A percentile compares a stretch with the other conserved stretches of the same genome.
Evolutionary conservation across 2,888 invertebrate species (phyloP).

Genomic region (Octodonta nipae): DNA sequence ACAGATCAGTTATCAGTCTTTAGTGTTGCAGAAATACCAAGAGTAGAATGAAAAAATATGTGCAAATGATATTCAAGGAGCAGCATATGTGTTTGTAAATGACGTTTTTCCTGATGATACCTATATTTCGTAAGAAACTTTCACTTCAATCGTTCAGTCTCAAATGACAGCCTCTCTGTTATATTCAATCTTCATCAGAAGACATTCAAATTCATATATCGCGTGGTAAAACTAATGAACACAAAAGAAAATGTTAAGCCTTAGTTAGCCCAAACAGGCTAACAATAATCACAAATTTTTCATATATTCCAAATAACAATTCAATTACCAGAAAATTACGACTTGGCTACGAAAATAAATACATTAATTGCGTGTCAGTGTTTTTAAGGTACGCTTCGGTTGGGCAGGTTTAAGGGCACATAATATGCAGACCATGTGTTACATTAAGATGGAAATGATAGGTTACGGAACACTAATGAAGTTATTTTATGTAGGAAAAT

Average conservation of each 20-base stretch:
- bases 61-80: no score
- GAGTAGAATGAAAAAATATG: no score
- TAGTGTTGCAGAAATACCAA: no score
- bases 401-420: not conserved
- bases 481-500: slow-evolving; percentile 11
- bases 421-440: slow-evolving; percentile 14
- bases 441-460: slow-evolving; percentile 15
- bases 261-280: slow-evolving; percentile 6
- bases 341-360: slow-evolving; percentile 12
- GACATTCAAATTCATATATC: slow-evolving; percentile 10
- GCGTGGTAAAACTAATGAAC: slow-evolving; percentile 11
- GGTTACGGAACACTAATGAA: slow-evolving; percentile 13
- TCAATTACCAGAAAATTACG: slow-evolving; percentile 18
- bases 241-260: slow-evolving; percentile 10
- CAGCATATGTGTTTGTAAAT: no score
- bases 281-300: no score
- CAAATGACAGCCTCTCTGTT: no score
- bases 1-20: no score
- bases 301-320: no score
- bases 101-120: no score
- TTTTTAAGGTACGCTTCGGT: not conserved
- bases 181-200: slow-evolving; percentile 4
- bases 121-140: no score
- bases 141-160: no score
- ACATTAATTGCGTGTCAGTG: slow-evolving; percentile 4